These are phyloP conservation scores for Endomychus coccineus DNA, from an alignment of 2,888 invertebrate genomes.

Conservation along the genomic window DNA sequence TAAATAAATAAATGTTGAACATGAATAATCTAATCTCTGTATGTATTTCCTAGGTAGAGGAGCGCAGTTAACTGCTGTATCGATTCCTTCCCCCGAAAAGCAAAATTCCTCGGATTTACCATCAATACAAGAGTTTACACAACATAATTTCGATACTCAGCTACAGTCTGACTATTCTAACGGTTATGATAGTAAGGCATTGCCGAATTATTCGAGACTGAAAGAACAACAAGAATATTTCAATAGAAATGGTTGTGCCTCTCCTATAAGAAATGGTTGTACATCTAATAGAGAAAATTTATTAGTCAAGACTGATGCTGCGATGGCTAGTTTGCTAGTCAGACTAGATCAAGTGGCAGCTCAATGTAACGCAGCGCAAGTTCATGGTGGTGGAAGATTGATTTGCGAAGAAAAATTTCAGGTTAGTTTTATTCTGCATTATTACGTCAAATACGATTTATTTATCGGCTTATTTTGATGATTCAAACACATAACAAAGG, in stretches of 20 bases:
- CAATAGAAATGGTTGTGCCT: conserved; percentile 8
- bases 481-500: too few relatives aligned
- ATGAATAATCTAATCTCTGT: too few relatives aligned
- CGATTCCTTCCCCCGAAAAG: conserved; percentile 25
- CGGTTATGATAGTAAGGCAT: too few relatives aligned
- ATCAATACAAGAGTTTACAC: not conserved
- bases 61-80: conserved; percentile 27
- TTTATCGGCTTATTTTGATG: too few relatives aligned
- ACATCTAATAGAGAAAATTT: conserved; percentile 48
- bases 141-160: not conserved
- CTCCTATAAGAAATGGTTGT: conserved; percentile 31
- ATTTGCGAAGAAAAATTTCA: conserved; percentile 73
- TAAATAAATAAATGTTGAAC: too few relatives aligned
- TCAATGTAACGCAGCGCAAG: conserved; percentile 64
- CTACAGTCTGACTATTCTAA: not conserved
- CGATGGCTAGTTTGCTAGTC: conserved; percentile 60
- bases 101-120: conserved; percentile 14
- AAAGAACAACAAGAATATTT: too few relatives aligned
- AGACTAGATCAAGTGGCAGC: conserved; percentile 64
- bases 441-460: too few relatives aligned
- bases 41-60: conserved; percentile 22
- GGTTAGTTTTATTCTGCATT: conserved; percentile 45
- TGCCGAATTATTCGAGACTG: too few relatives aligned
- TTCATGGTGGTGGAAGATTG: conserved; percentile 65
- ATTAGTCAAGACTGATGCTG: conserved; percentile 61